These are phyloP conservation scores for Horisme vitalbata DNA, from an alignment of 2,888 invertebrate species.

Conservation along the genomic window DNA sequence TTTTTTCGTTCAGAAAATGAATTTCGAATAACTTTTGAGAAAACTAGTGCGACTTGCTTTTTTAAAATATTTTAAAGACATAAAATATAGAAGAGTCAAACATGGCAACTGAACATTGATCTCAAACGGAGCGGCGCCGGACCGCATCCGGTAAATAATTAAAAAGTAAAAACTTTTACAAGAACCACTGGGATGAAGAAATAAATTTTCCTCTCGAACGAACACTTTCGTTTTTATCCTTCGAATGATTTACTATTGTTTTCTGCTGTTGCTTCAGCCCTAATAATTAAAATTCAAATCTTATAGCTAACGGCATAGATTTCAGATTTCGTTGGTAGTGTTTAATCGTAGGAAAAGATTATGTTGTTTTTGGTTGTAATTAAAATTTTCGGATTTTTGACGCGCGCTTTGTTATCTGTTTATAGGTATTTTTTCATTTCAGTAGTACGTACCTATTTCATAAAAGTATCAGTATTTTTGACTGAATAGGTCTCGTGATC, in stretches of 20 bases:
- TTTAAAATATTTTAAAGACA: conserved; percentile 23
- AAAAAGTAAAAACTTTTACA: conserved; percentile 74
- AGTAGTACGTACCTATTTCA: too few species aligned
- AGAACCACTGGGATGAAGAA: conserved; percentile 70
- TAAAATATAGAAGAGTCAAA: conserved; percentile 50
- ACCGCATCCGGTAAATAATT: conserved; percentile 75
- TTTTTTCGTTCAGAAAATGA: too few species aligned
- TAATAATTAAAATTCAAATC: conserved; percentile 10
- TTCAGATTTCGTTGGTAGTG: not conserved
- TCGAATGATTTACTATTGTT: conserved; percentile 57
- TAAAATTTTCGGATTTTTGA: conserved; percentile 18
- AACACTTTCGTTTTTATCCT: conserved; percentile 72
- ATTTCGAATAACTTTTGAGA: too few species aligned
- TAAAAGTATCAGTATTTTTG: too few species aligned
- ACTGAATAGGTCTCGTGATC: too few species aligned
- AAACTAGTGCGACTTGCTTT: too few species aligned
- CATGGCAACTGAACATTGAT: conserved; percentile 54
- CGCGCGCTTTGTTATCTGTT: conserved; percentile 1
- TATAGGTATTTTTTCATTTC: not conserved
- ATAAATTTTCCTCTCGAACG: conserved; percentile 72
- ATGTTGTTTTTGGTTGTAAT: conserved; percentile 14
- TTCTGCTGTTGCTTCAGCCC: not conserved
- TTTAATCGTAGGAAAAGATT: not conserved
- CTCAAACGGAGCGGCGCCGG: conserved; percentile 53
- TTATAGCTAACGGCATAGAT: conserved; percentile 5